Base-by-base conservation (phyloP, 2,113 vertebrate genomes). In the Nesoenas mayeri region DNA sequence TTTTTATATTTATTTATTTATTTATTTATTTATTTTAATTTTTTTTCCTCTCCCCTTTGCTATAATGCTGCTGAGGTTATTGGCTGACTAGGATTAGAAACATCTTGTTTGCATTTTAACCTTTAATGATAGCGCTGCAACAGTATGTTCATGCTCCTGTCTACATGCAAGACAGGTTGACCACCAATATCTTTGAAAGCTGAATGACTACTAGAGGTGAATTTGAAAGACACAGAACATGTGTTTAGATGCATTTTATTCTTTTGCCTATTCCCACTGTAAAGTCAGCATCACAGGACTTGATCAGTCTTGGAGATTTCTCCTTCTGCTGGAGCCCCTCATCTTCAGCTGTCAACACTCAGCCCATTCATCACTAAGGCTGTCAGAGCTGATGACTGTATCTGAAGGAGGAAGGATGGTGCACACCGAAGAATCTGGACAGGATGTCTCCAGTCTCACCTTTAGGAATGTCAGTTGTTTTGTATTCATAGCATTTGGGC, bases 321-420 rank as follows among this genome's bases (percentile, higher is more conserved):
- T 96, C 62, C 40, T 92, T 94, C 89, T 92, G 50, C 54, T 80
- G 94, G 64, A 83, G 71, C 26, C 72, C 70, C 81, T 96, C 86
- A 75, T 89, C 81, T 88, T 96, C 80, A 95, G 40, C 95, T 97
- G 89, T 97, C 94, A 79, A 70, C 85, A 85, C 44, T 65, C 79
- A 79, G 34, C 51, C 92, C 70, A 29, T 92, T 93, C 69, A 66
- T 88, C 78, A 56, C 53, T 73, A 78, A 75, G 72, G 24, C 13
- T 48, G 73, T 54, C 84, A 84, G 57, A 86, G 40, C 62, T 53
- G 57, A 88, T 3, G 1, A 69, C 81, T 69, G 42, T 65, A n/a
- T 85, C 84, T 69, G 75, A 64, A 81, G 29, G n/a, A 71, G 54
- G n/a, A 77, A 94, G 72, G 36, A 50, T n/a, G n/a, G 80, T 31